Base-by-base conservation (phyloP, 1,140 invertebrate genomes). In the Sycophaga agraensis region DNA sequence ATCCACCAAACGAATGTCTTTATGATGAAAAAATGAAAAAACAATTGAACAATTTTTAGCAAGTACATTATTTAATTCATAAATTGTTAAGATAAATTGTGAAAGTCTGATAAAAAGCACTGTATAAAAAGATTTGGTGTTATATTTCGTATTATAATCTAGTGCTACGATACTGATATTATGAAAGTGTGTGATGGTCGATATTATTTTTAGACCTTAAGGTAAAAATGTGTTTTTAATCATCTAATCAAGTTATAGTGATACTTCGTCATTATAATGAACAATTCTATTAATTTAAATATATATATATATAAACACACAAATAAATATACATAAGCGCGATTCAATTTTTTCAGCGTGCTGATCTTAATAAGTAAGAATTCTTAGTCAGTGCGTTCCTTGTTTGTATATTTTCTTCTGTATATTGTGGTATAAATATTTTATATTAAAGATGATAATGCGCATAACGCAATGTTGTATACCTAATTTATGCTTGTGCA, bases 401-500 rank as follows among this genome's bases (percentile, higher is more conserved):
- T 57, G 12, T 49, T 56, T 56, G 51, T 56, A 56, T 12, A 57
- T 63, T 63, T 49, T 56, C 48, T 28, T 55, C n/a, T 55, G 35
- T 50, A 49, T 43, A 34, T 43, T 35, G 50, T 49, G 59, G 21
- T 50, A 56, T 26, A 43, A 46, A 49, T 49, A 53, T 19, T 60
- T 53, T 21, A 54, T 60, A 60, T 45, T 53, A 54, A 53, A 17
- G 34, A 48, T 55, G 57, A 56, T 40, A 51, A 42, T 57, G 37
- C 45, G 53, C 24, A 55, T 50, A 50, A 62, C 49, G 45, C 50
- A 56, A 16, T 57, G 40, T 24, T 43, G 57, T 1, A 57, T 50
- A 62, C 49, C 9, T 40, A 55, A 24, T 63, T 63, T 42, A 63
- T 57, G 51, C 51, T 42, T 57, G 14, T 35, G 60, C 60, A 63